A percentile compares a stretch with the other conserved stretches of the same genome.
Conservation (phyloP, 1,140 invertebrate species). For the Rhopalosiphum maidis region DNA sequence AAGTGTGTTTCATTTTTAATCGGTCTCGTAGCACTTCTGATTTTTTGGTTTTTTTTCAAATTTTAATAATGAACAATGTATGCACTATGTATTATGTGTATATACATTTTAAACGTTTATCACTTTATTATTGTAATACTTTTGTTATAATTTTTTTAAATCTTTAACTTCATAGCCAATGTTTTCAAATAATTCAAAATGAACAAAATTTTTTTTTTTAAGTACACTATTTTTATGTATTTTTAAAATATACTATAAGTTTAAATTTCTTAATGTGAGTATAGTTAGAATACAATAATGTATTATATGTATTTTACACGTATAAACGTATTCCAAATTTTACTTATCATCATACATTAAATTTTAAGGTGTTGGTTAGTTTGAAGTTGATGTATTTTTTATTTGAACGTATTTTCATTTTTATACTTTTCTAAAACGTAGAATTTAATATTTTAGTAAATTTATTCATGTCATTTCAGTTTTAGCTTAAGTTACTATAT, state of each 20-base stretch:
- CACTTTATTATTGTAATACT: background rate
- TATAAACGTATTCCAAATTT: too few species aligned
- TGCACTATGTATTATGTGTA: background rate
- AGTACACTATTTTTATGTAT: background rate
- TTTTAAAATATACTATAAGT: background rate
- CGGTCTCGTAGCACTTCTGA: background rate
- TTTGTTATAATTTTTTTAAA: background rate
- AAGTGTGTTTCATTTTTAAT: constrained; percentile 36
- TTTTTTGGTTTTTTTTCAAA: constrained; percentile 18
- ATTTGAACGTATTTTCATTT: too few species aligned
- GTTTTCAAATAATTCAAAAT: background rate
- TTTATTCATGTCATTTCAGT: too few species aligned
- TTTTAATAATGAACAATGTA: background rate
- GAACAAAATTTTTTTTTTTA: background rate
- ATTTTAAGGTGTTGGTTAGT: too few species aligned
- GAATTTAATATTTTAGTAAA: too few species aligned
- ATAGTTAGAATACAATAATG: background rate
- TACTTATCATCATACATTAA: too few species aligned
- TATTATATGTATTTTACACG: background rate
- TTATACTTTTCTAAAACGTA: too few species aligned
- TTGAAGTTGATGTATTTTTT: too few species aligned
- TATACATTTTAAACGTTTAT: background rate
- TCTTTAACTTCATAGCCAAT: background rate
- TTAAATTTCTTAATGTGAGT: background rate
- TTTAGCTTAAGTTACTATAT: too few species aligned